Evolutionary conservation across 2,888 invertebrate genomes (phyloP).

Genomic region (Beris chalybata): DNA sequence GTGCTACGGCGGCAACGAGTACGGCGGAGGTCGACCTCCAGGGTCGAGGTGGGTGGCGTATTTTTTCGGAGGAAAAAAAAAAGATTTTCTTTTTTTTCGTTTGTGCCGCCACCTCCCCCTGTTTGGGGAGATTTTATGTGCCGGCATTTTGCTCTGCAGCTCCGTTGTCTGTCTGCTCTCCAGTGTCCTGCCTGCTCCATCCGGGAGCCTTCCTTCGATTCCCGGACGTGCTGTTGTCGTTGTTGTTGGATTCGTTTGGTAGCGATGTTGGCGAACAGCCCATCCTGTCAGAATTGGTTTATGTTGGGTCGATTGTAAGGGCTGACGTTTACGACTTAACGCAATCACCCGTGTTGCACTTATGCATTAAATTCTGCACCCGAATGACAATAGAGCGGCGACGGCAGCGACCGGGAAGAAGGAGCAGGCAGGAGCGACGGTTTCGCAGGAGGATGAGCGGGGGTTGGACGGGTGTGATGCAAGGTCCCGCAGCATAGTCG

Average conservation of each 20-base stretch:
- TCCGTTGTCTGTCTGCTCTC: slow-evolving; percentile 23
- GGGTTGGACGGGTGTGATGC: slow-evolving; percentile 5
- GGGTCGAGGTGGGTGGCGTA: slow-evolving; percentile 19
- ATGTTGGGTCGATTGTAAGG: slow-evolving; percentile 16
- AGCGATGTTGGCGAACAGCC: slow-evolving; percentile 29
- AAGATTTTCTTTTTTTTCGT: slow-evolving; percentile 5
- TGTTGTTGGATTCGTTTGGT: slow-evolving; percentile 16
- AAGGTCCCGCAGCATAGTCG: not conserved
- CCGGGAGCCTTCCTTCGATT: not conserved
- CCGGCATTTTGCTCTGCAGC: slow-evolving; percentile 13
- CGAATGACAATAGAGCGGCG: not conserved
- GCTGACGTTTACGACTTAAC: slow-evolving; percentile 32
- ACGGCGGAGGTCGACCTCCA: slow-evolving; percentile 7
- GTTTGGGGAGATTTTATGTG: slow-evolving; percentile 20
- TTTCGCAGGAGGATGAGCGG: not conserved
- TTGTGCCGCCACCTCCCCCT: not conserved
- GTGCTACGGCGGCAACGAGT: slow-evolving; percentile 5
- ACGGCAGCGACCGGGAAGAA: not conserved
- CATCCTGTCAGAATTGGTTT: slow-evolving; percentile 30
- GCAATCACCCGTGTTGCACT: slow-evolving; percentile 32
- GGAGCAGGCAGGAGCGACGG: not conserved
- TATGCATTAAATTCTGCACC: slow-evolving; percentile 1
- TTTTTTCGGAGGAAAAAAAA: not conserved
- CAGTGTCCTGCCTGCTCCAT: slow-evolving; percentile 9
- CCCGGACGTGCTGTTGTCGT: slow-evolving; percentile 17